A percentile compares a stretch with the other conserved stretches of the same genome.
phyloP scores from a whole-genome alignment of 2,797 vertebrate species.

The Melopsittacus undulatus region DNA sequence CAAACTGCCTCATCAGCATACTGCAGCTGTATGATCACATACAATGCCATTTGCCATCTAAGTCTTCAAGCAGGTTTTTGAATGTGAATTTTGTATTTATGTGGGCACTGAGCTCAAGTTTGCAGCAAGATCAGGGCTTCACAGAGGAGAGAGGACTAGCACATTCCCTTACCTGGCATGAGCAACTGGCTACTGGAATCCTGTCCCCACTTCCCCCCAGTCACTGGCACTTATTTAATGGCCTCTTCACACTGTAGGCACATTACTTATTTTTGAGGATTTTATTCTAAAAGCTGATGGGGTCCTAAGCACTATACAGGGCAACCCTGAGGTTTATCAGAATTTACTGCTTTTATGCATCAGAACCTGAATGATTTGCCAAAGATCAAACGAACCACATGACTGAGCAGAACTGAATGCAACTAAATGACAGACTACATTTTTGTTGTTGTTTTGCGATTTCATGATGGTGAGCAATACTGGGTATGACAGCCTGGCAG shows the following conservation, averaged over 20 bases:
- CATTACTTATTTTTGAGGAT: accelerated
- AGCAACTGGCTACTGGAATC: background rate
- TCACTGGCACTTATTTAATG: background rate
- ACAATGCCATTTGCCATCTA: background rate
- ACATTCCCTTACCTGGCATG: background rate
- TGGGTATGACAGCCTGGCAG: background rate
- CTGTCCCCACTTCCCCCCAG: background rate
- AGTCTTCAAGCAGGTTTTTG: background rate
- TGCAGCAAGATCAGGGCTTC: background rate
- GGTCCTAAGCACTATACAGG: background rate
- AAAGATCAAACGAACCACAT: background rate
- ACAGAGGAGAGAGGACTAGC: background rate
- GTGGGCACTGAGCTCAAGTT: background rate
- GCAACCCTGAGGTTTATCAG: background rate
- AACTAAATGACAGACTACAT: background rate
- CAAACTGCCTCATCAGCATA: background rate
- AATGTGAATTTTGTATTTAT: background rate
- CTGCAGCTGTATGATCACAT: background rate
- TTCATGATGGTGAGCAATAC: background rate
- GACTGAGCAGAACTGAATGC: background rate
- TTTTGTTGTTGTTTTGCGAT: background rate
- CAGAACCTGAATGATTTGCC: background rate
- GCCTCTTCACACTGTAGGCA: background rate
- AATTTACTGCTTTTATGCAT: background rate
- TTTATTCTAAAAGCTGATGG: background rate